Evolutionary conservation across 2,113 vertebrate genomes (phyloP).

Genomic region (Serilophus lunatus): DNA sequence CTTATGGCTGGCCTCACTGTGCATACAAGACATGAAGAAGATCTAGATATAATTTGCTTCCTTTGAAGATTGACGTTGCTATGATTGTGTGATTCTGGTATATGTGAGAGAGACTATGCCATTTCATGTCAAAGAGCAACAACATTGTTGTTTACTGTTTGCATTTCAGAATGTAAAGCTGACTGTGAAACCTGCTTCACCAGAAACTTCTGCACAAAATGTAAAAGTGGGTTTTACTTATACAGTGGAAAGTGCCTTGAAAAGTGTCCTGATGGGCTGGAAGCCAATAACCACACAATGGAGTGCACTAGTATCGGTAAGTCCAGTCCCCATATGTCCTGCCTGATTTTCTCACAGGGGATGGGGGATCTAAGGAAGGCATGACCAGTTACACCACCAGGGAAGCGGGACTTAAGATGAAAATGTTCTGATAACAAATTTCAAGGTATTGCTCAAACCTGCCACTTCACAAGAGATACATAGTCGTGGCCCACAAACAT

Average conservation of each 20-base stretch:
- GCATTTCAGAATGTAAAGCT: constrained; percentile 91
- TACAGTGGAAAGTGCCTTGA: constrained; percentile 95
- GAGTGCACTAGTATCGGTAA: constrained; percentile 90
- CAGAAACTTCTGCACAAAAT: constrained; percentile 98
- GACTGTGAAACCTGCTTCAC: constrained; percentile 99
- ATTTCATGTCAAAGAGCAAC: background rate
- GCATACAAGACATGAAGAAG: background rate
- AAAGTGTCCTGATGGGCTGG: constrained; percentile 89
- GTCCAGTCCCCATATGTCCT: background rate
- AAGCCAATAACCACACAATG: constrained; percentile 87
- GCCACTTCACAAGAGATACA: background rate
- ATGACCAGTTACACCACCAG: background rate
- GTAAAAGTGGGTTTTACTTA: constrained; percentile 93
- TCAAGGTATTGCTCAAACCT: background rate
- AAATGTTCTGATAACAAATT: background rate
- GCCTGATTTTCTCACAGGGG: background rate
- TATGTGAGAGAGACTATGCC: background rate
- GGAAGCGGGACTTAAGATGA: background rate
- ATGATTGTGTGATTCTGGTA: background rate
- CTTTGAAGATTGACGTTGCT: background rate
- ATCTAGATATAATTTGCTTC: background rate
- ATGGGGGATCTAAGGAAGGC: background rate
- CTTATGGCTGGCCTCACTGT: background rate
- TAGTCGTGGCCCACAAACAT: background rate
- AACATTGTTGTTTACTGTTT: constrained; percentile 24